Evolutionary conservation across 2,113 vertebrate genomes (phyloP).

Genomic region (Oryzias woworae): DNA sequence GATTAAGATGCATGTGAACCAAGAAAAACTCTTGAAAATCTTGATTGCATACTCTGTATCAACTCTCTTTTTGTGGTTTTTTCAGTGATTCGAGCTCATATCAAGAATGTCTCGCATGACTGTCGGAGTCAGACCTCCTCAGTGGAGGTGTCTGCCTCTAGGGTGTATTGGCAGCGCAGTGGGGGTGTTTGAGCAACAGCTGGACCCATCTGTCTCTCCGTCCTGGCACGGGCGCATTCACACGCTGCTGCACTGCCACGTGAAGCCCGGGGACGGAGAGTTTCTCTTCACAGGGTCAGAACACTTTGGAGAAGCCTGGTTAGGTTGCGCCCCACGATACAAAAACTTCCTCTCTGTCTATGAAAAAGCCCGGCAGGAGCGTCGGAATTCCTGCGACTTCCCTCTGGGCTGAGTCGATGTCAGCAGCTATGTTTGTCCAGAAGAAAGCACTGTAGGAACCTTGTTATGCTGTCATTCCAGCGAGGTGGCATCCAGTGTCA

Average conservation of each 20-base stretch:
- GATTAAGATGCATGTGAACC: too few species aligned
- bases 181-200: constrained; percentile 72
- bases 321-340: constrained; percentile 84
- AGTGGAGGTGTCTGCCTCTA: constrained; percentile 66
- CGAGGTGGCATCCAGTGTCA: constrained; percentile 32
- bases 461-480: constrained; percentile 28
- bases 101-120: constrained; percentile 73
- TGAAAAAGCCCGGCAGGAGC: constrained; percentile 63
- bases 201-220: not conserved
- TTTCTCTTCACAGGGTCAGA: constrained; percentile 85
- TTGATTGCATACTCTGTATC: not conserved
- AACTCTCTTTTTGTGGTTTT: not conserved
- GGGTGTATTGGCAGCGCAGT: constrained; percentile 79
- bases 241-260: constrained; percentile 74
- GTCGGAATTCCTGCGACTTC: constrained; percentile 79
- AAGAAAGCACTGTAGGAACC: constrained; percentile 17
- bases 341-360: constrained; percentile 80
- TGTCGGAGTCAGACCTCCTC: constrained; percentile 61
- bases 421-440: not conserved
- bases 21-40: not conserved
- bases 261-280: constrained; percentile 79
- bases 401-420: constrained; percentile 71
- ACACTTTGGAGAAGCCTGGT: constrained; percentile 85
- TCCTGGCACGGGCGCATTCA: constrained; percentile 73
- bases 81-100: constrained; percentile 81